These are phyloP conservation scores for Aix galericulata DNA, from an alignment of 2,113 vertebrate species.

Conservation along the genomic window DNA sequence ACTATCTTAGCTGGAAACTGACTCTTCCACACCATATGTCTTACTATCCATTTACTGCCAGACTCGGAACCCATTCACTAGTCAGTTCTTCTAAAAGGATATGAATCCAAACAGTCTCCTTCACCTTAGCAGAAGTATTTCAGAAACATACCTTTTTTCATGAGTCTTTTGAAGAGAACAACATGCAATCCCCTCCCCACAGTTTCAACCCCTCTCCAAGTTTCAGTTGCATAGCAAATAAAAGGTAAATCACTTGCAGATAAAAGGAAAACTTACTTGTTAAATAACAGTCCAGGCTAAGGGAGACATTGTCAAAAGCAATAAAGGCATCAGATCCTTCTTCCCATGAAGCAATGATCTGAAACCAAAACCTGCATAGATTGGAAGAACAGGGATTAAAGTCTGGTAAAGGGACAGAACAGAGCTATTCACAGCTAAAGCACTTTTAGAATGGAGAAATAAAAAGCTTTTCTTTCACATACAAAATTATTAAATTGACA, in stretches of 20 bases:
- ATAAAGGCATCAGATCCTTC: slow-evolving; percentile 84
- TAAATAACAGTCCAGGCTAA: slow-evolving; percentile 96
- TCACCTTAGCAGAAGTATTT: background rate
- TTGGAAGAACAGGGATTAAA: slow-evolving; percentile 25
- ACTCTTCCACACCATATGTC: background rate
- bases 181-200: background rate
- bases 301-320: slow-evolving; percentile 92
- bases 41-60: background rate
- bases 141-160: background rate
- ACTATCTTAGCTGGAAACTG: background rate
- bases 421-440: background rate
- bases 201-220: background rate
- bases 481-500: background rate
- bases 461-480: background rate
- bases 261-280: slow-evolving; percentile 87
- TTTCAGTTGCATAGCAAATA: slow-evolving; percentile 8
- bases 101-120: background rate
- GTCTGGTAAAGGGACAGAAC: background rate
- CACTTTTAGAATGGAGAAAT: background rate
- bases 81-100: background rate
- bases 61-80: background rate
- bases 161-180: background rate
- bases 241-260: slow-evolving; percentile 2
- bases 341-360: slow-evolving; percentile 86
- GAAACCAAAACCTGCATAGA: slow-evolving; percentile 91